These are phyloP conservation scores for Florisuga fusca DNA, from an alignment of 2,797 vertebrate genomes.

Conservation along the genomic window DNA sequence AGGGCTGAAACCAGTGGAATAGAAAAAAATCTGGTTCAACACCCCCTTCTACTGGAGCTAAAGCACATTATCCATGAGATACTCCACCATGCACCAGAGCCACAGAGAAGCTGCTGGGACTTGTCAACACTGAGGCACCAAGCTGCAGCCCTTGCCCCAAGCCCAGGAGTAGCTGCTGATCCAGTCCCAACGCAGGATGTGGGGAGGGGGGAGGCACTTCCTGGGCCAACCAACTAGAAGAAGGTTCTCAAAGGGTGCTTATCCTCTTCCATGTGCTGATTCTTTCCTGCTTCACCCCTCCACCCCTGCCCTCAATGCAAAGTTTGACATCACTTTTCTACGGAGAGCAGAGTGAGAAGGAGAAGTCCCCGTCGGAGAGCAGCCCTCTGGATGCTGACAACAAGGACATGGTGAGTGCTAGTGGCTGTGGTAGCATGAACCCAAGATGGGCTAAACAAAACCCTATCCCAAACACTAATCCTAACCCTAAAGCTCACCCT, in stretches of 20 bases:
- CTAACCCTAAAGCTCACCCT: too few species aligned
- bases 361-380: conserved; percentile 94
- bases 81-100: background rate
- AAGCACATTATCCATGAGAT: background rate
- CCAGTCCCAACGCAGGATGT: background rate
- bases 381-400: conserved; percentile 89
- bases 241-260: background rate
- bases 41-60: background rate
- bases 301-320: background rate
- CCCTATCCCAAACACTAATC: too few species aligned
- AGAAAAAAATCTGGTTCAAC: background rate
- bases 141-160: background rate
- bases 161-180: background rate
- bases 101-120: background rate
- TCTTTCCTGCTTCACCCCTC: background rate
- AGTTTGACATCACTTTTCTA: conserved; percentile 96
- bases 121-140: background rate
- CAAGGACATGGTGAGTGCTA: conserved; percentile 88
- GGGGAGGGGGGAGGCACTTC: background rate
- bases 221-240: background rate
- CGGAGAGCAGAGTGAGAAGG: conserved; percentile 95
- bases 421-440: background rate
- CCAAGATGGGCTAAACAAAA: background rate
- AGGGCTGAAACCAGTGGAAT: background rate
- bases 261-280: background rate